A percentile compares a stretch with the other conserved stretches of the same genome.
phyloP scores from a whole-genome alignment of 2,797 vertebrate species.

The Chloroceryle inda region DNA sequence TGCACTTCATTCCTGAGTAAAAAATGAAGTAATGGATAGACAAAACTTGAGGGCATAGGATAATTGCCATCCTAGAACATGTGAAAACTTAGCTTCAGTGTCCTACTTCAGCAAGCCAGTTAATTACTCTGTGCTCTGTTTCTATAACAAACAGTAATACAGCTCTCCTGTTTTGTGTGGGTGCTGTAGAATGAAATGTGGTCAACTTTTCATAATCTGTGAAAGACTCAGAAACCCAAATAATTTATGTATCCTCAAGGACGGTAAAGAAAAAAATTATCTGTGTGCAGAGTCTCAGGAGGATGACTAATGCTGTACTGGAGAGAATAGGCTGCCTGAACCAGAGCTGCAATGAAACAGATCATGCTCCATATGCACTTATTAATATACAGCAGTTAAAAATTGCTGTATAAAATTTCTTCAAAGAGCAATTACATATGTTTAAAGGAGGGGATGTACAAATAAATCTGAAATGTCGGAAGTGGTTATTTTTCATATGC shows the following conservation, averaged over 20 bases:
- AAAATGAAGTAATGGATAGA: neutral
- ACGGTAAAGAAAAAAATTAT: constrained; percentile 32
- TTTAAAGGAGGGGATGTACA: neutral
- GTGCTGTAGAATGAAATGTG: neutral
- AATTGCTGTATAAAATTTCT: constrained; percentile 16
- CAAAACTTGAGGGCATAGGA: constrained; percentile 40
- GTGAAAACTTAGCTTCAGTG: constrained; percentile 21
- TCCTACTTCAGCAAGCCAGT: constrained; percentile 50
- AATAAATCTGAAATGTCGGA: neutral
- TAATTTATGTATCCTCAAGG: constrained; percentile 53
- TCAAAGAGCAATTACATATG: neutral
- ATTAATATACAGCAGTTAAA: constrained; percentile 16
- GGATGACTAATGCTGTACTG: neutral
- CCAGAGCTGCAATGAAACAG: neutral
- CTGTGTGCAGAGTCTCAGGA: constrained; percentile 4
- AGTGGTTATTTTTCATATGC: neutral
- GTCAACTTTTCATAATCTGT: constrained; percentile 19
- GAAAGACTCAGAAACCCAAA: neutral
- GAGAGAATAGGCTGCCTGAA: constrained; percentile 21
- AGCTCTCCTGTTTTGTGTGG: neutral
- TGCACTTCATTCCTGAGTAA: neutral
- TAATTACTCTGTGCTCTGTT: constrained; percentile 40
- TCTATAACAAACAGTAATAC: neutral
- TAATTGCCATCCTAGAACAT: constrained; percentile 30
- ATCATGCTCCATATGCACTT: neutral